Evolutionary conservation across 92 coral and sea anemone genomes (phyloP), one percentile per base, ranked within the genome.

Genomic region (Hydrozoanthus gracilis): DNA sequence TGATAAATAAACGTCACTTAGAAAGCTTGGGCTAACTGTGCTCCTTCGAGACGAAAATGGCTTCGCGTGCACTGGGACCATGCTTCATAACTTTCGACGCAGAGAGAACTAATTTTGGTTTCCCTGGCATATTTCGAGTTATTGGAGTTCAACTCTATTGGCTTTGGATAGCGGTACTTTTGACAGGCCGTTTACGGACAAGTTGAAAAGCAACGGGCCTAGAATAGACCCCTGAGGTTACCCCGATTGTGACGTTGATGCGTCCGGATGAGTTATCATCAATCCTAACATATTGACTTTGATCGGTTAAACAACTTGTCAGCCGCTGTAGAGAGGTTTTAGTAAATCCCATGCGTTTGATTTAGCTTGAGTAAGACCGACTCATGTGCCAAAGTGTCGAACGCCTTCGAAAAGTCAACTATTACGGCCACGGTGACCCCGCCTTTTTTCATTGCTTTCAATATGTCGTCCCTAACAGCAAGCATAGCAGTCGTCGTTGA

Each of bases 311-410:
- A 6, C 39, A 69, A 39, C 73, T 69, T 69, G 73, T 39, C 39
- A 69, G 20, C 73, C 73, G 39, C 73, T 47, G 73, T 69, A 69
- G 46, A 14, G 73, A 69, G 46, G 12, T 6, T 47, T 69, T 69
- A 6, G 46, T 18, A 69, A 69, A 69, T 12, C 46, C 46, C 9
- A 17, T 69, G 39, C 39, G 39, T 14, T 69, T 61, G 73, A 17
- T 20, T 44, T 69, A 69, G 47, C 18, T 69, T 69, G 73, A 69
- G 73, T 17, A 69, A 69, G 46, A 69, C 73, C 27, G 71, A 14
- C 71, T 66, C 27, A 66, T 66, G 18, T 4, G 71, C 71, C 20
- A 66, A 7, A 3, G 18, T 66, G 18, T 66, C 71, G 71, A 66
- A 66, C 18, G 71, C 71, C 27, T 66, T 66, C 16, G 71, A 66